phyloP scores from a whole-genome alignment of 2,797 vertebrate genomes.

The Tarsius wallacei region DNA sequence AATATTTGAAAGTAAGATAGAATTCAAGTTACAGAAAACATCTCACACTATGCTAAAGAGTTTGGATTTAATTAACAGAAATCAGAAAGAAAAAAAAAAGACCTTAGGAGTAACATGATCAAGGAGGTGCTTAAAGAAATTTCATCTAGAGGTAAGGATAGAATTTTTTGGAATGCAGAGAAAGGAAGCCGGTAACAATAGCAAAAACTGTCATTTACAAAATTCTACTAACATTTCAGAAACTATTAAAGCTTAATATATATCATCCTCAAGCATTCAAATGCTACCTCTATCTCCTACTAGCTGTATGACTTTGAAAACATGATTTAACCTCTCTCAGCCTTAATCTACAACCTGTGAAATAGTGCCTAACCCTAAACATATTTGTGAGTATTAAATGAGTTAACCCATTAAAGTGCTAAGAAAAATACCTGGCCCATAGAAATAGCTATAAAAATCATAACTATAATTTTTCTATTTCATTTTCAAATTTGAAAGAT shows the following conservation, averaged over 20 bases:
- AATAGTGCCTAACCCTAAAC: not conserved
- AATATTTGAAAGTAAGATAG: not conserved
- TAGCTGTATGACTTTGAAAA: not conserved
- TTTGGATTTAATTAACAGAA: slow-evolving; percentile 27
- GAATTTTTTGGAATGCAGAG: not conserved
- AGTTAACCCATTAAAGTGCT: not conserved
- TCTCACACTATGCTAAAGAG: not conserved
- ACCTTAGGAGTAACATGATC: not conserved
- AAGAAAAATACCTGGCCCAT: not conserved
- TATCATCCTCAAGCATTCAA: not conserved
- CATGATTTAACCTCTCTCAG: not conserved
- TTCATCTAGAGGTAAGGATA: not conserved
- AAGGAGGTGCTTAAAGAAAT: not conserved
- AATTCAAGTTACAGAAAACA: not conserved
- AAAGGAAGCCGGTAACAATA: not conserved
- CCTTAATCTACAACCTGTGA: not conserved
- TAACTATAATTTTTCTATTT: not conserved
- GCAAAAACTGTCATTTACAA: not conserved
- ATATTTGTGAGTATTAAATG: not conserved
- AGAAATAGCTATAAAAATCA: not conserved
- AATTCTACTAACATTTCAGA: not conserved
- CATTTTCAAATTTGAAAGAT: not conserved
- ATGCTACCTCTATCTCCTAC: not conserved
- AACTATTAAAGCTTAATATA: not conserved
- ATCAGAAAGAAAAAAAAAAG: not conserved